Evolutionary conservation across 2,888 invertebrate species (phyloP), one percentile per base, ranked within the genome.

Genomic region (Smittia sp.): DNA sequence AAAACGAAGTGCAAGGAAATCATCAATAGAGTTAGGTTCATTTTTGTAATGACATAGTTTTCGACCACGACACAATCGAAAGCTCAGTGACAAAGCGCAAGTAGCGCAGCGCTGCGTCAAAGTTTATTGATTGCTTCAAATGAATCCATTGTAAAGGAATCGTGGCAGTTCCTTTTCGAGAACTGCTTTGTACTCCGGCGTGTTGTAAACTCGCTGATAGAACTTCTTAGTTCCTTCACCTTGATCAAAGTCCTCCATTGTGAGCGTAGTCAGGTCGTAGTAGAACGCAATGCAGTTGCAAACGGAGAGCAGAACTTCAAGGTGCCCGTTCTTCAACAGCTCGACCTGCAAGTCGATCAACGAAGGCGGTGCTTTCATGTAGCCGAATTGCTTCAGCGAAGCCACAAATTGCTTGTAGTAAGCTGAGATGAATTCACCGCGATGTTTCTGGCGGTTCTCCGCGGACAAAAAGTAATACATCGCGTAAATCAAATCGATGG

Each of bases 301-400:
- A 27, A 69, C 25, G 18, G 63, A 22, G 6, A 58, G 20, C 20
- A 74, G 46, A 22, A 72, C 70, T 68, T 58, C 75, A 9, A 75
- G 68, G 62, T 74, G 54, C 54, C 72, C 74, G 27, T 74, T 41
- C 63, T 73, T 75, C 4, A 75, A 54, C 9, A 76, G 9, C 54
- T 76, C 76, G 58, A 67, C 38, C 7, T 74, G 75, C 9, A 76
- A 46, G 46, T 75, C 75, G 1, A 58, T 9, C 1, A 74, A 13
- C 11, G 73, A 58, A 15, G 76, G 76, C 1, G 68, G 13, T 39
- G 39, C 24, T 11, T 52, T 62, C 6, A 70, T 46, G n/a, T 63
- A 74, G 1, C 74, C 75, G n/a, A 75, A 58, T 1, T 15, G 41
- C 41, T 70, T 73, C 1, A 76, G 63, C 13, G 75, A 58, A 1